Base-by-base conservation (phyloP, 1,140 invertebrate species). In the Theocolax elegans region DNA sequence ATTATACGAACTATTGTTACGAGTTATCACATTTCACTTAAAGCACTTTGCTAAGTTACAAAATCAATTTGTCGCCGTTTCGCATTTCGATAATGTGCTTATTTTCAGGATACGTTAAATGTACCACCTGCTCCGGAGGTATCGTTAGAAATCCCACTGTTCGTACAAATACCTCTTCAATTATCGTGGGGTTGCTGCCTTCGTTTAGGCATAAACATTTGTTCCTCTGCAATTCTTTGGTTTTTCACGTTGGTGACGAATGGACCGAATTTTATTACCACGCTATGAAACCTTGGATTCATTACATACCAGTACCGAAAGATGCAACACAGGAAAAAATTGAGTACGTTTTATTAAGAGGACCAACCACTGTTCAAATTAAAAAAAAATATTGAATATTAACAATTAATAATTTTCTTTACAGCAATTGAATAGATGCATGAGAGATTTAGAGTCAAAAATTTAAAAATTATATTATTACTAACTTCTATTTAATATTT, bases 251-350 rank as follows among this genome's bases (percentile, higher is more conserved):
- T 19, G 96, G 96, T 0, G 88, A 95, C 75, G 94, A 97, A 73
- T 99, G 97, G 97, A 86, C 91, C 27, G 97, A 99, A 87, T 99
- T 99, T 86, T 99, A 98, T 82, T 99, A 99, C 80, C 88, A 91
- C 23, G 89, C 90, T 35, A 85, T 99, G 75, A 95, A 95, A 82
- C 96, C 97, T 3, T 99, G 97, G 97, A 89, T 97, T 49, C 97
- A 99, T 87, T 99, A 97, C 80, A 90, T 99, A 75, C 97, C 97
- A 8, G 90, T 99, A 1, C 85, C 88, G n/a, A 89, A 88, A 58
- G 88, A 91, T 77, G 90, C 92, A 29, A 88, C 83, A 25, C 85
- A 92, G 81, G 80, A 90, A 64, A 88, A 94, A 69, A 85, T 96
- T 6, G 85, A 88, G 88, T 87, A 80, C 79, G 71, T 72, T n/a